Base-by-base conservation (phyloP, 1,140 invertebrate genomes). In the Chelonus insularis region DNA sequence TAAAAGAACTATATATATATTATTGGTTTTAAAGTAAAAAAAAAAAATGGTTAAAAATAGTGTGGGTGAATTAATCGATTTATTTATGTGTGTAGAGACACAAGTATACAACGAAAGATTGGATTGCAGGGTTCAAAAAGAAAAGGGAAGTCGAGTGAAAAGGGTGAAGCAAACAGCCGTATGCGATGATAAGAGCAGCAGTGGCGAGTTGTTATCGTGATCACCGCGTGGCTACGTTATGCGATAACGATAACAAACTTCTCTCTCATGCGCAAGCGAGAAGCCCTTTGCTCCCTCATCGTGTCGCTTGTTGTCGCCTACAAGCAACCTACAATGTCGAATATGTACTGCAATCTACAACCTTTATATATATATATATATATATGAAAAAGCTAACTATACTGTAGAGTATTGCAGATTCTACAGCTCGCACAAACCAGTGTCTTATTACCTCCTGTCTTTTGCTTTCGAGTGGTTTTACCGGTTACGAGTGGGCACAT, bases 181-280 rank as follows among this genome's bases (percentile, higher is more conserved):
- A 64, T 63, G 67, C 67, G 64, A 65, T 63, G 72, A 73, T 73
- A 73, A 79, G 61, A 48, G 50, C 57, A 48, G 50, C 57, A 73
- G 75, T 73, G 76, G 75, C 78, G 74, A 74, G 72, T 70, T 48
- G 63, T 74, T 79, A 82, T 80, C 78, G 65, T 75, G 77, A 80
- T 79, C 78, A 74, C 72, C 73, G 73, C 76, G 72, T 72, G 77
- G 76, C 76, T 77, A 79, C 76, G 76, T 75, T 75, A 73, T 64
- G 68, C 78, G 77, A 80, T 81, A 80, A 80, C 78, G 78, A 82
- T 80, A 80, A 79, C 78, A 79, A 80, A 79, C 77, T 80, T 73
- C 56, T 63, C 64, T 62, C 60, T 48, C 34, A 52, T 50, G 12
- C 29, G 39, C 45, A 29, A 48, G 23, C 41, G 23, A 48, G 45